Percentiles rank a stretch among this genome's conserved stretches.
These are phyloP conservation scores for Linnaemya tessellans DNA, from an alignment of 2,888 invertebrate genomes.

Conservation along the genomic window DNA sequence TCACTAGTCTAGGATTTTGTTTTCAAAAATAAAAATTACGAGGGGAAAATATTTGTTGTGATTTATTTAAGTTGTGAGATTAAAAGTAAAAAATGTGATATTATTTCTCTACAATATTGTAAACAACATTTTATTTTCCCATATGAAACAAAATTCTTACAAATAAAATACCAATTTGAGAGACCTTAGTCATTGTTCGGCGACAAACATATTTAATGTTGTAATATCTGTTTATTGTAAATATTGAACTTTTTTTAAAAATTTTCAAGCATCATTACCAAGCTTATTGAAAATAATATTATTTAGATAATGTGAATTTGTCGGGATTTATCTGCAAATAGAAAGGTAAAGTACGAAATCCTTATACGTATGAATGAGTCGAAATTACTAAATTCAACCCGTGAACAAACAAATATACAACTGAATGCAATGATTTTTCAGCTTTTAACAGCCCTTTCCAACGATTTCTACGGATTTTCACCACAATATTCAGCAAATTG, in stretches of 20 bases:
- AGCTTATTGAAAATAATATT: neutral
- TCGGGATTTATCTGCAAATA: neutral
- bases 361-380: neutral
- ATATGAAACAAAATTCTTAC: constrained; percentile 17
- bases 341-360: constrained; percentile 22
- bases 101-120: constrained; percentile 34
- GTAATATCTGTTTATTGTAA: constrained; percentile 35
- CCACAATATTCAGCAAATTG: neutral
- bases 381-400: neutral
- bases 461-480: neutral
- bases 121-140: constrained; percentile 28
- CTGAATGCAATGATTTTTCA: neutral
- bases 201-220: constrained; percentile 47
- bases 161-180: constrained; percentile 33
- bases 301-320: neutral
- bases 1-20: constrained; percentile 54
- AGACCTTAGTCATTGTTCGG: constrained; percentile 46
- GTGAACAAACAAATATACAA: neutral
- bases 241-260: neutral
- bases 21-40: constrained; percentile 33
- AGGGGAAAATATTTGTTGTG: constrained; percentile 19
- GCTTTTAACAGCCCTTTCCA: neutral
- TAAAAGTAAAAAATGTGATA: constrained; percentile 52
- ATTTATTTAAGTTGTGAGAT: constrained; percentile 42
- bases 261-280: neutral